Evolutionary conservation across 92 coral and sea anemone genomes (phyloP).

Genomic region (Phymanthus crucifer): DNA sequence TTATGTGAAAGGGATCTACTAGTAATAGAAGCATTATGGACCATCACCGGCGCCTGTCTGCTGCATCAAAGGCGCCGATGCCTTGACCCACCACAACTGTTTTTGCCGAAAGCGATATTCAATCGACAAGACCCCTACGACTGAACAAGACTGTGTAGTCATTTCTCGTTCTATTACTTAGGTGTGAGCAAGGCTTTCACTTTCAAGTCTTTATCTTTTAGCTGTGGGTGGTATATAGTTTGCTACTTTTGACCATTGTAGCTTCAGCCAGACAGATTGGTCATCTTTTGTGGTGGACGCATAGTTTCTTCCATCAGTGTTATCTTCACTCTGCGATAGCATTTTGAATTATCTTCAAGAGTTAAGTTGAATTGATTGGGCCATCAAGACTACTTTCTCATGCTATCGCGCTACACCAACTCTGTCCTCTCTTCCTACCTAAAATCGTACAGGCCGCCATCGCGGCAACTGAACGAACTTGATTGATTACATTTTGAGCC

Average conservation of each 20-base stretch:
- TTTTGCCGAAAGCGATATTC: slow-evolving; percentile 25
- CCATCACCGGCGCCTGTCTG: background rate
- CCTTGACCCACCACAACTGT: slow-evolving; percentile 20
- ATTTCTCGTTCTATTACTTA: background rate
- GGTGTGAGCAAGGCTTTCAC: background rate
- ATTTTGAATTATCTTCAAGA: background rate
- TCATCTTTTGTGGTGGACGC: background rate
- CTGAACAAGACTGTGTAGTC: background rate
- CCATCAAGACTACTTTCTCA: background rate
- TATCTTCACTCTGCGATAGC: background rate
- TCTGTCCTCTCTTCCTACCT: background rate
- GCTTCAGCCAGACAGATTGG: background rate
- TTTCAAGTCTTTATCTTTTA: background rate
- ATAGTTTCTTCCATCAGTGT: background rate
- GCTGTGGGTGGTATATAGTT: background rate
- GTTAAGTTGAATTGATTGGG: slow-evolving; percentile 4
- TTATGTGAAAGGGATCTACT: slow-evolving; percentile 10
- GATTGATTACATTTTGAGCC: background rate
- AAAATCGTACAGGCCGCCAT: background rate
- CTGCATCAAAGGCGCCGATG: slow-evolving; percentile 15
- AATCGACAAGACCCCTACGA: slow-evolving; percentile 7
- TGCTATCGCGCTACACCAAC: background rate
- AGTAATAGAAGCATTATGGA: slow-evolving; percentile 20
- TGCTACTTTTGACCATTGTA: background rate
- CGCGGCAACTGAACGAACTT: background rate